Base-by-base conservation (phyloP, 2,888 invertebrate genomes). In the Leptura quadrifasciata region DNA sequence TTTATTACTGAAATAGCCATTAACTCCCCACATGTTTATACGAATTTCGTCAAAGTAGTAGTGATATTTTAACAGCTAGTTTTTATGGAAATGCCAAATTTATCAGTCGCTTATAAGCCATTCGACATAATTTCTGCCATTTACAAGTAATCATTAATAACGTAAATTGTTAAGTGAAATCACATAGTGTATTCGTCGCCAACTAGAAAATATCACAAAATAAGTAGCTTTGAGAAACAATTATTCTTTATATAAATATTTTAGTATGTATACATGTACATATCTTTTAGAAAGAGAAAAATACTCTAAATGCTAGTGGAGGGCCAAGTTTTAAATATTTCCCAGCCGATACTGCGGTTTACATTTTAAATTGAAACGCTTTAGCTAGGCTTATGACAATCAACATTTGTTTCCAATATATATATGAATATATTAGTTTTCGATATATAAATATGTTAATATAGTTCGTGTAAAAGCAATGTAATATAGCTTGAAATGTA, bases 351-450 rank as follows among this genome's bases (percentile, higher is more conserved):
- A 71, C 70, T 61, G 70, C 61, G 61, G 70, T 60, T 69, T 52
- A 71, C 21, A 52, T 52, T 52, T 65, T n/a, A 35, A 35, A 18
- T 71, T 60, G 57, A 58, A 60, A 61, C 12, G 47, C 31, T 61
- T 60, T 52, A 18, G 70, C 70, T 71, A 60, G 39, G 70, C 70
- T 71, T 71, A 71, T 27, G 70, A 71, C 70, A 71, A 71, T 71
- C 70, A 71, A 57, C 35, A 47, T 35, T n/a, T 35, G n/a, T 63
- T 71, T 47, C 18, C 52, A 15, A 61, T 20, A n/a, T 47, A 61
- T 20, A n/a, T 47, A 47, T 47, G 15, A 47, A 47, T 47, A 47
- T n/a, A 47, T 47, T 47, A 47, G 47, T 47, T n/a, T 47, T 2
- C 15, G 1, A 39, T 20, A 17, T 57, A 54, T 47, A 20, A 8